Base-by-base conservation (phyloP, 1,140 invertebrate species). In the Platorchestia sp. region DNA sequence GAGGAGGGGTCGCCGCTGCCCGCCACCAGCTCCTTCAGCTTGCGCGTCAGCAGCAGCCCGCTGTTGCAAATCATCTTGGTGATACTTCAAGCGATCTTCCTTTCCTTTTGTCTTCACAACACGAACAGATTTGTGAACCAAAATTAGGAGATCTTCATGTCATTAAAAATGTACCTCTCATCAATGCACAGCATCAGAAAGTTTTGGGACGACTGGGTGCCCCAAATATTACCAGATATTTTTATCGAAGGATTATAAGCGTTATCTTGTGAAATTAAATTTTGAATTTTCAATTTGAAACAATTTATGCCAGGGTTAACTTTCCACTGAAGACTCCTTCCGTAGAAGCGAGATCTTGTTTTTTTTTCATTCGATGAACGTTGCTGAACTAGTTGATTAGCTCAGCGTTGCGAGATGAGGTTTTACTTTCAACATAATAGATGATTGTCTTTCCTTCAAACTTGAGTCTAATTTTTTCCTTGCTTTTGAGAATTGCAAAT, bases 51-150 rank as follows among this genome's bases (percentile, higher is more conserved):
- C 14, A 96, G 93, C 51, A 96, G 95, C 36, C 96, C 96, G 89
- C 96, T 96, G 96, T 96, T 96, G 95, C 96, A 96, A 51, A 96
- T 96, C 96, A 96, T 96, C 95, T 95, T 96, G 95, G 89, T 95
- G 53, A 87, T 93, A 40, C 42, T 16, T 47, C 40, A 22, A 59
- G 5, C 47, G n/a, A 41, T 43, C 42, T 95, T 40, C 14, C 47
- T 43, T 95, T 40, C 14, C 47, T 43, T 43, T 14, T 90, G 7
- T 87, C 86, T 90, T 44, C 59, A 75, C 14, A 75, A 22, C 1
- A 75, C 14, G 36, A 10, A 75, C 59, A 89, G 27, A 42, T 0
- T 44, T 89, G 7, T 43, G 3, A 89, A 89, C 27, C 41, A 42
- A 19, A 89, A 42, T 0, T 7, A 42, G 0, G n/a, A 89, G 42